phyloP scores from a whole-genome alignment of 2,888 invertebrate genomes.

The Silvanus unidentatus region DNA sequence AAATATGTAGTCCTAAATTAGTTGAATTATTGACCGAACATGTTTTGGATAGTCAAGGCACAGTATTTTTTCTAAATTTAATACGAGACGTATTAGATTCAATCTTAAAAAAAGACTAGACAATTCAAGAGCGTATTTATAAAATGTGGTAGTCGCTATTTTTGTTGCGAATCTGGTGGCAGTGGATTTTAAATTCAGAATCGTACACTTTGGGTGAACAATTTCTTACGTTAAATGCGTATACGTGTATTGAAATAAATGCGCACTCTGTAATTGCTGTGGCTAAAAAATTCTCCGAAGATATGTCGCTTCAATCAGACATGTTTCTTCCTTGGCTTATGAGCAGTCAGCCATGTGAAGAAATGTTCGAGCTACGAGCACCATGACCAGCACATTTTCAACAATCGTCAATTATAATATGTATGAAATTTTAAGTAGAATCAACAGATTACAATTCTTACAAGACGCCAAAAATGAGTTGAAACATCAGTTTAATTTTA shows the following conservation, averaged over 20 bases:
- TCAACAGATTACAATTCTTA: too few species aligned
- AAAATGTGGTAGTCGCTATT: neutral
- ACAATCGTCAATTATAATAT: neutral
- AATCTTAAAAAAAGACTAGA: conserved; percentile 3
- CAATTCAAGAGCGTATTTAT: neutral
- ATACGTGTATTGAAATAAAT: conserved; percentile 1
- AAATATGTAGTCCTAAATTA: conserved; percentile 7
- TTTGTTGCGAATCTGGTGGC: neutral
- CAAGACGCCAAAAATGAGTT: too few species aligned
- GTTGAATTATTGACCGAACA: conserved; percentile 5
- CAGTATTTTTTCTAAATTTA: conserved; percentile 9
- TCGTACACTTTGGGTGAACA: neutral
- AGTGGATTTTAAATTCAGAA: neutral
- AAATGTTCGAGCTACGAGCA: neutral
- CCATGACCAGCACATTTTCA: neutral
- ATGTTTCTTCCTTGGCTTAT: neutral
- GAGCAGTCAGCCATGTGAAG: neutral
- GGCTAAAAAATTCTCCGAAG: neutral
- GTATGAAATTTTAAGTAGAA: too few species aligned
- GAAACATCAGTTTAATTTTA: too few species aligned
- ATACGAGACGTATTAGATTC: conserved; percentile 7
- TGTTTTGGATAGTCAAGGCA: conserved; percentile 7
- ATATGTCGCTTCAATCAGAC: neutral
- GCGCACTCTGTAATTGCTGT: neutral
- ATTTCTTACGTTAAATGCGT: neutral